A percentile compares a stretch with the other conserved stretches of the same genome.
These are phyloP conservation scores for Drosophila hawaiiensis DNA, from an alignment of 2,888 invertebrate species.

Conservation along the genomic window DNA sequence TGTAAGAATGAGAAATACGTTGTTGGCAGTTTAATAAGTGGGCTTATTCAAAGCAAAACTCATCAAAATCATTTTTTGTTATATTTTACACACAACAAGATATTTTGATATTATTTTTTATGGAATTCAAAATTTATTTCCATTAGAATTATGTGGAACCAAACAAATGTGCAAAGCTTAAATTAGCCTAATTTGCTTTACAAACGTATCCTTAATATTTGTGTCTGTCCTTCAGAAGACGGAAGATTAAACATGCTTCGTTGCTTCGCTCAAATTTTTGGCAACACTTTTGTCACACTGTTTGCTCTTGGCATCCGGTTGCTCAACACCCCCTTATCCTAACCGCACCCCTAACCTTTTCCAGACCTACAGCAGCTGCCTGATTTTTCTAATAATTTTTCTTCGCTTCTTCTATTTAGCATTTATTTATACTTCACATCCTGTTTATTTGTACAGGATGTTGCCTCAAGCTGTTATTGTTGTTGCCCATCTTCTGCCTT, in stretches of 20 bases:
- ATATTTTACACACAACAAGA: background rate
- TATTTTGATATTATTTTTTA: background rate
- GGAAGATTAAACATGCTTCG: slow-evolving; percentile 44
- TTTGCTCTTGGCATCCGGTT: slow-evolving; percentile 46
- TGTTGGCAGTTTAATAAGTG: background rate
- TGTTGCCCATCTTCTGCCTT: slow-evolving; percentile 28
- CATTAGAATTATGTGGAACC: background rate
- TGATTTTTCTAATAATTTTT: slow-evolving; percentile 44
- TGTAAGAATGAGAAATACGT: background rate
- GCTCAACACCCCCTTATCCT: background rate
- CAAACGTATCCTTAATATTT: background rate
- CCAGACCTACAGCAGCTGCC: slow-evolving; percentile 3
- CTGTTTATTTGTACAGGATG: slow-evolving; percentile 71
- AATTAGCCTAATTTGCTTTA: background rate
- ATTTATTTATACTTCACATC: slow-evolving; percentile 67
- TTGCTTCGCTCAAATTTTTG: slow-evolving; percentile 26
- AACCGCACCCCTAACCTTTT: background rate
- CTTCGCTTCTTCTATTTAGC: slow-evolving; percentile 62
- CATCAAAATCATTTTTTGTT: background rate
- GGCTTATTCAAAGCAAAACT: background rate
- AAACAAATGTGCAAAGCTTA: background rate
- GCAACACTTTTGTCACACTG: slow-evolving; percentile 48
- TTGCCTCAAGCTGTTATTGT: slow-evolving; percentile 43
- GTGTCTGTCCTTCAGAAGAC: slow-evolving; percentile 19
- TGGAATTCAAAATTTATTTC: background rate